Conservation (phyloP, 2,797 vertebrate genomes). For the Sphaeramia orbicularis region DNA sequence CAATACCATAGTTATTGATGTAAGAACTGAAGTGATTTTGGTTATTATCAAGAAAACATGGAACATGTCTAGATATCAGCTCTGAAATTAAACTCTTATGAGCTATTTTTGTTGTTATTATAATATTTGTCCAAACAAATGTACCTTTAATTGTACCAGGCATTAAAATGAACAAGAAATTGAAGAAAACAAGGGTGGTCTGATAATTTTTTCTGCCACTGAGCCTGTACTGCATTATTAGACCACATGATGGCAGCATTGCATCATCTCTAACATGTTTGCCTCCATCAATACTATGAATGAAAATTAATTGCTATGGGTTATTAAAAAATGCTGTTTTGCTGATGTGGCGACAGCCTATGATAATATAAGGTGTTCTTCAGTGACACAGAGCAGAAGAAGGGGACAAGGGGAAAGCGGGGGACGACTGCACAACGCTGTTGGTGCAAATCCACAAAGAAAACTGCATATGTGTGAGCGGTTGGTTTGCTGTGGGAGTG, state of each 20-base stretch:
- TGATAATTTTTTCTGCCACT: too few species aligned
- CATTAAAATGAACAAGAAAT: too few species aligned
- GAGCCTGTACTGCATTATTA: background rate
- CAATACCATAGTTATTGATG: too few species aligned
- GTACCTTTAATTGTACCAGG: too few species aligned
- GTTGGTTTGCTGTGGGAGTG: background rate
- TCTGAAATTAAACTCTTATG: too few species aligned
- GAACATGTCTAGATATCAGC: too few species aligned
- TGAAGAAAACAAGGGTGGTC: too few species aligned
- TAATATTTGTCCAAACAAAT: too few species aligned
- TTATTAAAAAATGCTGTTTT: background rate
- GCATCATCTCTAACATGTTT: background rate
- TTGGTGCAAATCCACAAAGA: background rate
- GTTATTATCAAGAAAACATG: too few species aligned
- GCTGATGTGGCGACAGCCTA: background rate
- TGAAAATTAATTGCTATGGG: background rate
- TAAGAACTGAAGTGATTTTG: too few species aligned
- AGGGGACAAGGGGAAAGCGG: background rate
- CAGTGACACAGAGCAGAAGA: background rate
- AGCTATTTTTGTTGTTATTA: too few species aligned
- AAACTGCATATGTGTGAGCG: background rate
- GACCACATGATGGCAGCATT: conserved; percentile 47
- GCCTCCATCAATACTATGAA: background rate
- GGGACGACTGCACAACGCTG: background rate
- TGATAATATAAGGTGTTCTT: background rate